These are phyloP conservation scores for Laticauda laticaudata DNA, from an alignment of 2,113 vertebrate species.

Conservation along the genomic window DNA sequence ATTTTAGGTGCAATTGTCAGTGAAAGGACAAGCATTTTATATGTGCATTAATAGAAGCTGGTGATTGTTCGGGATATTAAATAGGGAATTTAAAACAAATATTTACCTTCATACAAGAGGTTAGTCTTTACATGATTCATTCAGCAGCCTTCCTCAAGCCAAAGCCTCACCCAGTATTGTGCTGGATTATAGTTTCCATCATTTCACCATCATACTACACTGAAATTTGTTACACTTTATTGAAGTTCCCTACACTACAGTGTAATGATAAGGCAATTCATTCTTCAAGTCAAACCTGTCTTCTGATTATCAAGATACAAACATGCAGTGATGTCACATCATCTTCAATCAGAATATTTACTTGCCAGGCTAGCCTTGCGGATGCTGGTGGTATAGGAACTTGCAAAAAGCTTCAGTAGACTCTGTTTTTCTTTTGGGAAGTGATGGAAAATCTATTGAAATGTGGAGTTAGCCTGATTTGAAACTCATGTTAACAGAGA, in stretches of 20 bases:
- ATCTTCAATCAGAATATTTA: neutral
- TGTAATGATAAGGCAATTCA: neutral
- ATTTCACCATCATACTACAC: neutral
- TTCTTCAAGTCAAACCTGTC: neutral
- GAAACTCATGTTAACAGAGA: neutral
- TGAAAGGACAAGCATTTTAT: neutral
- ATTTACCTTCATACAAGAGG: neutral
- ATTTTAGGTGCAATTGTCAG: neutral
- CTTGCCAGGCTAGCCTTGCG: neutral
- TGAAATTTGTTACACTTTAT: neutral
- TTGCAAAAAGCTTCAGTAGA: neutral
- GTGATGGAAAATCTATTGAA: neutral
- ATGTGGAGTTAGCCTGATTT: neutral
- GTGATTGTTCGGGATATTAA: neutral
- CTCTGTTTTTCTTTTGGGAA: neutral
- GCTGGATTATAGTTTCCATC: neutral
- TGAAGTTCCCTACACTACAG: neutral
- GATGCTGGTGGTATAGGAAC: neutral
- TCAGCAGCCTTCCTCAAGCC: neutral
- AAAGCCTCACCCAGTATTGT: neutral
- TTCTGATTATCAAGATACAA: neutral
- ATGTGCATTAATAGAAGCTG: neutral
- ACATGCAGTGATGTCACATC: neutral
- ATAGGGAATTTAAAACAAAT: neutral
- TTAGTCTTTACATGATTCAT: neutral